These are phyloP conservation scores for Phalanger gymnotis DNA, from an alignment of 2,797 vertebrate species.

Conservation along the genomic window DNA sequence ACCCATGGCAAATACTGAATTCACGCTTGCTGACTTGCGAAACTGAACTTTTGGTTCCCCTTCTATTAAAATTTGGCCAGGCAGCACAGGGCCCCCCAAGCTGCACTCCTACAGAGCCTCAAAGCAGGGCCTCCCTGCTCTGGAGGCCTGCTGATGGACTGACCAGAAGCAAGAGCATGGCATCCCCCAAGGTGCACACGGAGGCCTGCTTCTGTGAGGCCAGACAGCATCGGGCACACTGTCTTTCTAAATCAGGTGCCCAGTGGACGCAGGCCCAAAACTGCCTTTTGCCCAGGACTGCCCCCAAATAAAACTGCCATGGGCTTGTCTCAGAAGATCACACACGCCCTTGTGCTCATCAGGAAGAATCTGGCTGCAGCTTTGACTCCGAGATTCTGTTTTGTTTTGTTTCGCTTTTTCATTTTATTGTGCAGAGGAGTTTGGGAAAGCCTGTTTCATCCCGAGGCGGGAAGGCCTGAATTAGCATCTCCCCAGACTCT, in stretches of 20 bases:
- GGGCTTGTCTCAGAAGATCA: constrained; percentile 55
- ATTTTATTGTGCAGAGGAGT: constrained; percentile 66
- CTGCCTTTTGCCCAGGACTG: constrained; percentile 14
- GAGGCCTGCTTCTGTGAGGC: constrained; percentile 10
- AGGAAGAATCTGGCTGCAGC: constrained; percentile 51
- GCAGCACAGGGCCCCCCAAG: not conserved
- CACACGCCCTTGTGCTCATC: constrained; percentile 57
- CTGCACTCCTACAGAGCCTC: not conserved
- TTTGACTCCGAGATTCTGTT: constrained; percentile 33
- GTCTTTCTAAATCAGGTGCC: constrained; percentile 31
- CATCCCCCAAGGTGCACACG: not conserved
- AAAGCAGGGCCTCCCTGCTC: not conserved
- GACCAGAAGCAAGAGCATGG: accelerated
- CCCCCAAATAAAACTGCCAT: not conserved
- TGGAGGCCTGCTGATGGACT: not conserved
- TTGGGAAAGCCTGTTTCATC: constrained; percentile 24
- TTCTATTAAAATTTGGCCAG: not conserved
- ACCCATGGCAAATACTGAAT: not conserved
- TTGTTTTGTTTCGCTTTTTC: constrained; percentile 51
- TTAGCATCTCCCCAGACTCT: constrained; percentile 50
- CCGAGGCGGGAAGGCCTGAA: constrained; percentile 64
- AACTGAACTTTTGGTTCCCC: not conserved
- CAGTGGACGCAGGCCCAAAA: not conserved
- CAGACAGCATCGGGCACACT: not conserved
- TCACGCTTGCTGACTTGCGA: too few species aligned